Evolutionary conservation across 2,113 vertebrate species (phyloP).

Genomic region (Phalacrocorax carbo): DNA sequence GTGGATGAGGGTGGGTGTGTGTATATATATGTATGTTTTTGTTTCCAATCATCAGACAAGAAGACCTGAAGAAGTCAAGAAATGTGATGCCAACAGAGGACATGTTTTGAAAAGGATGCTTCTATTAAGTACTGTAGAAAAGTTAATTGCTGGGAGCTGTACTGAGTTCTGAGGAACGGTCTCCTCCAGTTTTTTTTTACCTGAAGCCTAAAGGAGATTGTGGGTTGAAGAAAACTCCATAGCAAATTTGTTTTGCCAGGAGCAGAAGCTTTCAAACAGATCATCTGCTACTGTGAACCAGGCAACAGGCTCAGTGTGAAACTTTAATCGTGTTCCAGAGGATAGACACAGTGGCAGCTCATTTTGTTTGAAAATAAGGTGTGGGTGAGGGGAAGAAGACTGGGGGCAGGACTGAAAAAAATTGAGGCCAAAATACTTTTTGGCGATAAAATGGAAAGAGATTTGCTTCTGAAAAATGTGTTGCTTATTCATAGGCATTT

Average conservation of each 20-base stretch:
- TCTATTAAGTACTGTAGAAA: neutral
- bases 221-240: neutral
- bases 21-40: neutral
- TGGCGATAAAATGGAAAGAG: neutral
- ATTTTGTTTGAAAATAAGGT: conserved; percentile 3
- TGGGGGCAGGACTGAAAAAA: neutral
- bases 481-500: neutral
- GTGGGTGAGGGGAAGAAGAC: neutral
- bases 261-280: neutral
- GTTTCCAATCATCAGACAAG: neutral
- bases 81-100: neutral
- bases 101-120: neutral
- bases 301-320: neutral
- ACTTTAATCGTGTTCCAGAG: neutral
- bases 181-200: neutral
- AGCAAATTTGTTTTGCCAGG: neutral
- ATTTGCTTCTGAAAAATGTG: neutral
- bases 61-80: neutral
- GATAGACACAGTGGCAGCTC: neutral
- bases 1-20: neutral
- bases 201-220: neutral
- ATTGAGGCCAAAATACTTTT: neutral
- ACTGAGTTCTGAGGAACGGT: neutral
- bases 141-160: neutral
- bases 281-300: neutral